A percentile compares a stretch with the other conserved stretches of the same genome.
phyloP scores from a whole-genome alignment of 2,113 vertebrate genomes.

The Otocyon megalotis region DNA sequence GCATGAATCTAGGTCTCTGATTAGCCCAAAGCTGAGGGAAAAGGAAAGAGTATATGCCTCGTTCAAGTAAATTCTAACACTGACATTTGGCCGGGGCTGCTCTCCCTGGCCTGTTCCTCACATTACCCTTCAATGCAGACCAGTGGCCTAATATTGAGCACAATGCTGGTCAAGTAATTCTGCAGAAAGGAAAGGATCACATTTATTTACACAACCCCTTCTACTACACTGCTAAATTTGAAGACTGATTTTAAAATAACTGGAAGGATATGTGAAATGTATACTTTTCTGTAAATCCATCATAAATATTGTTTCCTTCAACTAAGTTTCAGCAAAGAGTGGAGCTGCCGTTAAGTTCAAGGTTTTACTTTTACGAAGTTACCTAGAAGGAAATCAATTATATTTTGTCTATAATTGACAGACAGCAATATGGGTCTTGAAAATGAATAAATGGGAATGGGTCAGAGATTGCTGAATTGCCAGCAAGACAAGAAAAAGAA shows the following conservation, averaged over 20 bases:
- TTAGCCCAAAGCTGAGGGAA: not conserved
- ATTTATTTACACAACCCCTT: not conserved
- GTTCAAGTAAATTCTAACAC: not conserved
- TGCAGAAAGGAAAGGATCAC: not conserved
- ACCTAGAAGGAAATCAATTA: not conserved
- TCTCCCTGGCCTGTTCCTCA: not conserved
- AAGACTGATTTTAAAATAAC: not conserved
- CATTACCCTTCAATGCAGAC: not conserved
- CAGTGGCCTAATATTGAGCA: not conserved
- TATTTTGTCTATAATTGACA: not conserved
- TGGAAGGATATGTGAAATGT: not conserved
- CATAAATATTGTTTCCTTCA: not conserved
- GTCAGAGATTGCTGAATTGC: not conserved
- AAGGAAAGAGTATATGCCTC: not conserved
- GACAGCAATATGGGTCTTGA: not conserved
- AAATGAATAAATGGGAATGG: not conserved
- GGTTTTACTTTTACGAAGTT: not conserved
- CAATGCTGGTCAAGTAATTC: not conserved
- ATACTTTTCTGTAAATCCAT: not conserved
- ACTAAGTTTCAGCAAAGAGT: not conserved
- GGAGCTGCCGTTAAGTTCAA: not conserved
- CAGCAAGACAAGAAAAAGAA: not conserved
- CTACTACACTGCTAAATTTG: not conserved
- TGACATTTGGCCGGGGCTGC: not conserved
- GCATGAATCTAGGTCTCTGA: not conserved